Conservation (phyloP, 2,888 invertebrate genomes). For the Lasioglossum vierecki region DNA sequence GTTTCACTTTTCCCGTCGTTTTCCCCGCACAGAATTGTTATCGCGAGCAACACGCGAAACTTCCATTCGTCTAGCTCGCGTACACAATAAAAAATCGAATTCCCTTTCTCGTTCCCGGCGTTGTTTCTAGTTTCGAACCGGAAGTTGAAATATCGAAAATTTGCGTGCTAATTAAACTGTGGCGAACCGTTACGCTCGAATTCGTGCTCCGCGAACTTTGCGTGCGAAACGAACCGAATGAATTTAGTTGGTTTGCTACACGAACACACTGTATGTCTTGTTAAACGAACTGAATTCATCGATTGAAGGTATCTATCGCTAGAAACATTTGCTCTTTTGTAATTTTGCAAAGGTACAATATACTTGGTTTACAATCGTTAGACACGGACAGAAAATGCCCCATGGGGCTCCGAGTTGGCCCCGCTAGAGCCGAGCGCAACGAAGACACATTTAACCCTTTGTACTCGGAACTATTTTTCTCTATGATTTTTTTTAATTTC, state of each 20-base stretch:
- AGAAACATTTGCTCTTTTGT: neutral
- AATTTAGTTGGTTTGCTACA: neutral
- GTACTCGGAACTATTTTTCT: no score
- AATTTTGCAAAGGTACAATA: no score
- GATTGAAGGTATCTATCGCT: neutral
- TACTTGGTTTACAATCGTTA: no score
- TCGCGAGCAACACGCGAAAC: slow-evolving; percentile 1
- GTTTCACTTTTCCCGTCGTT: neutral
- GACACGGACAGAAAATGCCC: no score
- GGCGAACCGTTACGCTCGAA: neutral
- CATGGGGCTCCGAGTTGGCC: neutral
- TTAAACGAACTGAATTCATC: neutral
- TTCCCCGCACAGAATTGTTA: neutral
- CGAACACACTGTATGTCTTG: neutral
- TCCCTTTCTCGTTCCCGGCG: neutral
- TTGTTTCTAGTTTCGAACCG: neutral
- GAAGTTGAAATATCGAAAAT: neutral
- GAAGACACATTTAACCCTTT: neutral
- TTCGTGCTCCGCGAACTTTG: neutral
- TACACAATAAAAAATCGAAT: neutral
- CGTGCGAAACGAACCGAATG: neutral
- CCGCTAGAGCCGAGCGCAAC: neutral
- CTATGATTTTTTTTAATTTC: no score
- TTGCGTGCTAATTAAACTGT: neutral
- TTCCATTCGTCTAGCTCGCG: no score